Conservation (phyloP, 2,113 vertebrate genomes). For the Crotophaga sulcirostris region DNA sequence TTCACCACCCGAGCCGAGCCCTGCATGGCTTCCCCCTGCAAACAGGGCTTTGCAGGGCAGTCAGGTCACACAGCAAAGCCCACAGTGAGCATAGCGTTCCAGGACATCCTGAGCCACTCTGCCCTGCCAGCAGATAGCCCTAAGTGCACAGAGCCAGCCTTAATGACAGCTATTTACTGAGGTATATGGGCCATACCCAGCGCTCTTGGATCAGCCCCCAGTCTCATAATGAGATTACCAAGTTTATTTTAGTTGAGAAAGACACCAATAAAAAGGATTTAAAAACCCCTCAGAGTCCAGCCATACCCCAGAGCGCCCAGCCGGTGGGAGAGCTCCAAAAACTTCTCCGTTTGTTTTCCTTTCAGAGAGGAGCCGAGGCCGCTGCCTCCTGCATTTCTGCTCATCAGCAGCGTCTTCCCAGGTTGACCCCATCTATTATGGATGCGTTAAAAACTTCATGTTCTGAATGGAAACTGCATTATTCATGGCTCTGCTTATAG, state of each 20-base stretch:
- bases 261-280: conserved; percentile 49
- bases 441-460: conserved; percentile 47
- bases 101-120: not conserved
- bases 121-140: not conserved
- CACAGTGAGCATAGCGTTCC: accelerated
- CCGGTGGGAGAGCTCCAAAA: not conserved
- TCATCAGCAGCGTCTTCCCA: conserved; percentile 40
- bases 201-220: not conserved
- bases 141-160: not conserved
- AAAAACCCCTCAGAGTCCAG: not conserved
- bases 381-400: not conserved
- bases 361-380: not conserved
- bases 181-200: not conserved
- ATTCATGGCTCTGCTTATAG: conserved; percentile 57
- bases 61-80: not conserved
- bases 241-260: conserved; percentile 55
- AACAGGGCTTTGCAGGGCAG: not conserved
- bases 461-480: conserved; percentile 60
- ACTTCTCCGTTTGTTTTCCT: conserved; percentile 23
- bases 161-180: not conserved
- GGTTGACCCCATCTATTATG: conserved; percentile 65
- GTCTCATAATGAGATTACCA: conserved; percentile 39
- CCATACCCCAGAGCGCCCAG: not conserved
- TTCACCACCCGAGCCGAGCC: too few relatives aligned
- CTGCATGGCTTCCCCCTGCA: not conserved